A percentile compares a stretch with the other conserved stretches of the same genome.
These are phyloP conservation scores for Melanotaenia nigrans DNA, from an alignment of 2,797 vertebrate genomes.

Conservation along the genomic window DNA sequence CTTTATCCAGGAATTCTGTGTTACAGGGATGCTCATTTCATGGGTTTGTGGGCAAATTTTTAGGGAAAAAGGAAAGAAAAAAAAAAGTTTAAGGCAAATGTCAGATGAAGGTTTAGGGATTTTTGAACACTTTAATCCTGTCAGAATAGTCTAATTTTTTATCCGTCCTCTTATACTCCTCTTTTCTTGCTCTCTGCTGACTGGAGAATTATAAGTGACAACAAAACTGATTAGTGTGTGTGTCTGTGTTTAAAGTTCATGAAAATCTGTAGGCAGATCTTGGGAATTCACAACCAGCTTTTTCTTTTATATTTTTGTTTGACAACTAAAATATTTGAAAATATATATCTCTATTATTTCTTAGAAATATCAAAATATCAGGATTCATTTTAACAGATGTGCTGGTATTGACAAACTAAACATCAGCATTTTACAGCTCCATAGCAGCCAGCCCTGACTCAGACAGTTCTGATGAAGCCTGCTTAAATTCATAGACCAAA, in stretches of 20 bases:
- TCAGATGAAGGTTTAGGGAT: neutral
- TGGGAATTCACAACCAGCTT: slow-evolving; percentile 15
- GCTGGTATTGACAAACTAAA: no score
- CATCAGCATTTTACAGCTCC: slow-evolving; percentile 7
- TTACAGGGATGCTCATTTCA: slow-evolving; percentile 14
- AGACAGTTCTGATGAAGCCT: neutral
- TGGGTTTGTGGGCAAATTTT: slow-evolving; percentile 17
- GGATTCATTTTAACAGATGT: neutral
- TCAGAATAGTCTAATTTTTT: slow-evolving; percentile 2
- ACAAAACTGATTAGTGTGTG: neutral
- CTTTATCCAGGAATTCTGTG: neutral
- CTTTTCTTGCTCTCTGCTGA: neutral
- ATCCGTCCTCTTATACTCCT: neutral
- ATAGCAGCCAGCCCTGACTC: neutral
- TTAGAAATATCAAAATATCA: neutral
- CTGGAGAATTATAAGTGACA: neutral
- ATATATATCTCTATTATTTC: neutral
- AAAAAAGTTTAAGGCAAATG: slow-evolving; percentile 14
- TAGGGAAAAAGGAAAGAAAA: neutral
- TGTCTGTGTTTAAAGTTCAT: neutral
- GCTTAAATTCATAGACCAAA: neutral
- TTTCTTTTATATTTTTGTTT: slow-evolving; percentile 9
- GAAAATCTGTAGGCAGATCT: neutral
- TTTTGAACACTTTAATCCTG: neutral
- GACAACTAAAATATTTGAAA: slow-evolving; percentile 15